Conservation (phyloP, 2,113 vertebrate genomes). For the Platichthys stellatus region DNA sequence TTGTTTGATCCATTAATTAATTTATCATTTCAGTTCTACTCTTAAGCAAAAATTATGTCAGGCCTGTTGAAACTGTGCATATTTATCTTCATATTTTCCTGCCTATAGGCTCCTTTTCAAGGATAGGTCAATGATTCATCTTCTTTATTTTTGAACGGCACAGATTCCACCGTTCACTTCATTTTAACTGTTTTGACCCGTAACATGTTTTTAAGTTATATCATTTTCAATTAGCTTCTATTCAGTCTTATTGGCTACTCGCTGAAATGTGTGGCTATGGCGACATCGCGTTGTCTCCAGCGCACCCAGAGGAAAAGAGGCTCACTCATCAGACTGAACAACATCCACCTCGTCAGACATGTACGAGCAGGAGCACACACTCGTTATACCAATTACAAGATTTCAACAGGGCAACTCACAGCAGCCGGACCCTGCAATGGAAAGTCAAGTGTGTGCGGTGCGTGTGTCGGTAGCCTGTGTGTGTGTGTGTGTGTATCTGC, state of each 20-base stretch:
- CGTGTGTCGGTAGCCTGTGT: background rate
- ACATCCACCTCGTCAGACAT: conserved; percentile 39
- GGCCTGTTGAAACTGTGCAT: too few relatives aligned
- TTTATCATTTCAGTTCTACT: too few relatives aligned
- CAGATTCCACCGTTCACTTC: background rate
- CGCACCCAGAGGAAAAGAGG: conserved; percentile 21
- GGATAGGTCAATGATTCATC: conserved; percentile 10
- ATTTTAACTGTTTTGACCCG: background rate
- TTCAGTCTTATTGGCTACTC: background rate
- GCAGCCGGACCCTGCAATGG: conserved; percentile 57
- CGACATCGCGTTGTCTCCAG: conserved; percentile 17
- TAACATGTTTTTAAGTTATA: background rate
- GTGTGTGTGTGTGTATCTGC: conserved; percentile 20
- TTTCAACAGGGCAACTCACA: conserved; percentile 66
- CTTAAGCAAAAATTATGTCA: background rate
- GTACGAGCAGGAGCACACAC: conserved; percentile 41
- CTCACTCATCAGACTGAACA: conserved; percentile 40
- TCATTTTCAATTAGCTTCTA: background rate
- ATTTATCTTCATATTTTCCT: background rate
- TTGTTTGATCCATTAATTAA: too few relatives aligned
- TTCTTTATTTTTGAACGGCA: background rate
- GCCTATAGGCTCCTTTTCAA: background rate
- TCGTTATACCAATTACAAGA: conserved; percentile 71
- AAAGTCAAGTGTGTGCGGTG: conserved; percentile 57
- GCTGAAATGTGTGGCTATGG: conserved; percentile 31